A percentile compares a stretch with the other conserved stretches of the same genome.
Conservation (phyloP, 2,888 invertebrate species). For the Hydropsyche betteni region DNA sequence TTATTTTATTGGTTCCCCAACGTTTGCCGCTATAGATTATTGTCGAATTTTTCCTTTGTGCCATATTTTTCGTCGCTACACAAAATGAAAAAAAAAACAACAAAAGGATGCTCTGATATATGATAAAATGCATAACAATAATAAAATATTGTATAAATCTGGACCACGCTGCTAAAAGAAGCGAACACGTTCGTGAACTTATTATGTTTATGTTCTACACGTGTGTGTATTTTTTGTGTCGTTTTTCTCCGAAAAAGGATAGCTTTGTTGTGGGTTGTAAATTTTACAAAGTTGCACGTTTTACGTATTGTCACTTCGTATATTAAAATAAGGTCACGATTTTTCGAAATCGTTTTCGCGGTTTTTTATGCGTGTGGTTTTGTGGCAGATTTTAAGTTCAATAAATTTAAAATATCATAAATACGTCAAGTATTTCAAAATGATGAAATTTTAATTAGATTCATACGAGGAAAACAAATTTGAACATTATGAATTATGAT, state of each 20-base stretch:
- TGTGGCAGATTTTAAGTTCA: not conserved
- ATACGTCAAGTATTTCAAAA: too few species aligned
- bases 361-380: slow-evolving; percentile 32
- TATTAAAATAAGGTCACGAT: slow-evolving; percentile 48
- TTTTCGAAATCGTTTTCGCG: slow-evolving; percentile 32
- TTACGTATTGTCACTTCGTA: slow-evolving; percentile 35
- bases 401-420: too few species aligned
- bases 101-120: slow-evolving; percentile 46
- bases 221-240: slow-evolving; percentile 42
- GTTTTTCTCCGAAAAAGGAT: slow-evolving; percentile 6
- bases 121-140: not conserved
- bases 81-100: slow-evolving; percentile 41
- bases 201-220: not conserved
- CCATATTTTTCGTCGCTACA: slow-evolving; percentile 42
- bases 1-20: slow-evolving; percentile 49
- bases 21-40: slow-evolving; percentile 46
- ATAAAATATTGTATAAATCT: slow-evolving; percentile 36
- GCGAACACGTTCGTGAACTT: slow-evolving; percentile 8
- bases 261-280: slow-evolving; percentile 37
- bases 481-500: too few species aligned
- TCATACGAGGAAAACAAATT: too few species aligned
- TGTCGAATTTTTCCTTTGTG: slow-evolving; percentile 42
- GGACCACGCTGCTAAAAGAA: slow-evolving; percentile 36
- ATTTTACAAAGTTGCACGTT: slow-evolving; percentile 44
- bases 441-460: too few species aligned